phyloP scores from a whole-genome alignment of 2,113 vertebrate genomes.

The Percopsis transmontana region DNA sequence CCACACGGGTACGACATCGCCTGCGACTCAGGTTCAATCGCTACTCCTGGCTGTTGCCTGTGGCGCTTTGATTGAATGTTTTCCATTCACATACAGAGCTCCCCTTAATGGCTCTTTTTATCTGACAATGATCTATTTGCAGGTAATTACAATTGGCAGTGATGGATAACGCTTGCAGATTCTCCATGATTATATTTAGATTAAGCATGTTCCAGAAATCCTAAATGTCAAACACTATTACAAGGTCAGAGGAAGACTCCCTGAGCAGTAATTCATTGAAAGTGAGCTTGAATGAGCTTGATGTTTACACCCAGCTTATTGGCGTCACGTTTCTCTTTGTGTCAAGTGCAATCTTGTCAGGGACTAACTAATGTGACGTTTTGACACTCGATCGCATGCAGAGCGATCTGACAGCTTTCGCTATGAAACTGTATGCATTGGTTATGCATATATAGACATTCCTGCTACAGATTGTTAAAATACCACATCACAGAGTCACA shows the following conservation, averaged over 20 bases:
- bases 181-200: constrained; percentile 61
- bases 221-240: constrained; percentile 59
- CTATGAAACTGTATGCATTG: neutral
- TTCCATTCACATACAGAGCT: constrained; percentile 47
- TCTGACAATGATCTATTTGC: constrained; percentile 70
- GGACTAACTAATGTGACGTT: neutral
- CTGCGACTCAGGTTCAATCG: constrained; percentile 47
- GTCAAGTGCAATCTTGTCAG: neutral
- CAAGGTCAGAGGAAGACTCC: constrained; percentile 32
- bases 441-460: constrained; percentile 6
- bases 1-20: neutral
- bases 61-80: constrained; percentile 67
- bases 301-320: neutral
- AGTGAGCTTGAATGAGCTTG: neutral
- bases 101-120: constrained; percentile 49
- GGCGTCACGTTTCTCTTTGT: neutral
- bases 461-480: constrained; percentile 15
- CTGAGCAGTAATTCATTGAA: constrained; percentile 18
- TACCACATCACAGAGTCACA: constrained; percentile 9
- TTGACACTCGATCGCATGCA: neutral
- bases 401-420: neutral
- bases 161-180: constrained; percentile 63
- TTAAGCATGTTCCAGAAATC: constrained; percentile 68
- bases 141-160: constrained; percentile 68
- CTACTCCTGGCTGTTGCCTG: constrained; percentile 22